These are phyloP conservation scores for Apantesis nais DNA, from an alignment of 2,888 invertebrate species.

Conservation along the genomic window DNA sequence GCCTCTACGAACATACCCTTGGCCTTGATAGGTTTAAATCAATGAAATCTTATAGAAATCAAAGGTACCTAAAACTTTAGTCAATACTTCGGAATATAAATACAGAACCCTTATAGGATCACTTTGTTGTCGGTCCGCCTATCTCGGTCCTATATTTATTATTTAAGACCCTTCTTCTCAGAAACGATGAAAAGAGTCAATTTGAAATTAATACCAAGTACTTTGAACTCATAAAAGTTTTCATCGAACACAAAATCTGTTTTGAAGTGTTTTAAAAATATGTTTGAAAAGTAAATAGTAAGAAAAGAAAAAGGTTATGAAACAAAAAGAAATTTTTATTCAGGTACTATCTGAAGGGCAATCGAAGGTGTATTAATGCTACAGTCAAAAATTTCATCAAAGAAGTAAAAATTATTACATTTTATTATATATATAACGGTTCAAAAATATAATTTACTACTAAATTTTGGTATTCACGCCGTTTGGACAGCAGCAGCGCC, in stretches of 20 bases:
- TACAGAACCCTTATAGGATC: background rate
- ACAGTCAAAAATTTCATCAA: too few species aligned
- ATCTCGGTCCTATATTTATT: background rate
- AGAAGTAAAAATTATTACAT: too few species aligned
- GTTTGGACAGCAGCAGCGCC: too few species aligned
- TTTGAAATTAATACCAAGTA: background rate
- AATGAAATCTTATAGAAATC: background rate
- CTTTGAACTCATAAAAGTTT: background rate
- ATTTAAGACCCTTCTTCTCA: background rate
- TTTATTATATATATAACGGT: too few species aligned
- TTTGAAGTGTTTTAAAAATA: background rate
- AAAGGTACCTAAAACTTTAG: background rate
- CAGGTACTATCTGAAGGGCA: background rate
- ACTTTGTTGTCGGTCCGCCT: background rate
- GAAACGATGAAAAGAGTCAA: background rate
- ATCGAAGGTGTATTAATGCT: too few species aligned
- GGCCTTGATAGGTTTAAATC: background rate
- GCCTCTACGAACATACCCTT: background rate
- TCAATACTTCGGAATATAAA: background rate
- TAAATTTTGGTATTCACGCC: too few species aligned
- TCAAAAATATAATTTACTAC: too few species aligned
- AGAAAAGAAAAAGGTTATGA: too few species aligned
- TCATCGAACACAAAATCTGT: background rate
- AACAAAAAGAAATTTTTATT: too few species aligned
- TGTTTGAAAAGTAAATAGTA: background rate